Base-by-base conservation (phyloP, 2,797 vertebrate species). In the Gephyroberyx darwinii region DNA sequence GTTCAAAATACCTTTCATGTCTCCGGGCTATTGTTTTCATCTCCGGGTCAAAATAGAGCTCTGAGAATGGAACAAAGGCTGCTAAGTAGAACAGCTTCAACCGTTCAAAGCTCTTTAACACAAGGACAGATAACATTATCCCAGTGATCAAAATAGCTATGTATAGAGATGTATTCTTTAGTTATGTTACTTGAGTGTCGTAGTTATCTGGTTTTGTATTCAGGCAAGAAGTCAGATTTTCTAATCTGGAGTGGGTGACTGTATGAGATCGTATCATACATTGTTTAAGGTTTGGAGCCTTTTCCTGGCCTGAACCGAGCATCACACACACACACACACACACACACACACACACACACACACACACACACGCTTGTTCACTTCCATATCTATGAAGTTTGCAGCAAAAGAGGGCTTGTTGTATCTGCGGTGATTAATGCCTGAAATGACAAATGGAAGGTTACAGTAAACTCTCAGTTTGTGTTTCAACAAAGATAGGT, bases 81-180 rank as follows among this genome's bases (percentile, higher is more conserved):
- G 56, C 31, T 60, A 31, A 68, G 48, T 22, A 65, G 48, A 80
- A 57, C 3, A 5, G 35, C 26, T 76, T 74, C 26, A n/a, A 47
- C 41, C 33, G 54, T 37, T 75, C 26, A 68, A 47, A 53, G 57
- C 54, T 75, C 79, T 79, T 80, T 60, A 84, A 71, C 61, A 66
- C 86, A 91, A 92, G 88, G 90, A 62, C 88, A 89, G 88, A 91
- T 91, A 90, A 88, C 84, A 85, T 89, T 90, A 78, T 89, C n/a
- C 41, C 10, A 65, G 58, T 37, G 45, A 69, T 74, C 43, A 47
- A 30, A 45, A 69, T 66, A 74, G 60, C 60, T 59, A 71, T 33
- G 52, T 30, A 69, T 62, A 66, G 69, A 77, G 51, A 69, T 73
- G 80, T 87, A 87, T 86, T 85, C 82, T 88, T 35, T 50, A n/a